Base-by-base conservation (phyloP, 2,797 vertebrate genomes). In the Linurgus olivaceus region DNA sequence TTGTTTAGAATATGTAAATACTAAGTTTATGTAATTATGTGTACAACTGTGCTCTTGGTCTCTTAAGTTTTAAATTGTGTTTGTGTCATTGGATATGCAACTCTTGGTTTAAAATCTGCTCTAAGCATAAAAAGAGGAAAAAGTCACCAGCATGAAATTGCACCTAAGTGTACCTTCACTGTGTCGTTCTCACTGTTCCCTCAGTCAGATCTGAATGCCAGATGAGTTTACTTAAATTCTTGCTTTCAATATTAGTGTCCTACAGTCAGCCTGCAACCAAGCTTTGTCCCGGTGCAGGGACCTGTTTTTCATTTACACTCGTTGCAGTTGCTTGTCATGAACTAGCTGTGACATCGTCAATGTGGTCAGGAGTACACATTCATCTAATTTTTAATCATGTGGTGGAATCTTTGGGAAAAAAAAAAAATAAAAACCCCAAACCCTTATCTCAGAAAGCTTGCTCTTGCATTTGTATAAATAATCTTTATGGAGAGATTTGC, bases 121-220 rank as follows among this genome's bases (percentile, higher is more conserved):
- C 87, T 93, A 96, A 97, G 92, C 92, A 63, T 96, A 97, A 91
- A 97, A 97, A 96, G 68, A 88, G 74, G 73, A 58, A 75, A 92
- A 93, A 80, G 84, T 97, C 97, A 98, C 98, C 98, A 98, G 97
- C 97, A 98, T 98, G 97, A 96, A 96, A 96, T 94, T 96, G 87
- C 96, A 98, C 95, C 92, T 74, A 97, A 96, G 96, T 98, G 94
- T 97, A 91, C 96, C 93, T 97, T 98, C 92, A 94, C 93, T 97
- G 94, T 97, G 96, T 97, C 9, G 11, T 97, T 96, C 86, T 95
- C 89, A 89, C 93, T 94, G 82, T 95, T 95, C 62, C 83, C 78
- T 97, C 90, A 70, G 57, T 90, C 65, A 17, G 68, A 86, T 95
- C 88, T 82, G 58, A 93, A 94, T 96, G 95, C 91, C 66, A 65